Percentiles rank a stretch among this genome's conserved stretches.
Conservation (phyloP, 2,888 invertebrate genomes). For the Perithous albicinctus region DNA sequence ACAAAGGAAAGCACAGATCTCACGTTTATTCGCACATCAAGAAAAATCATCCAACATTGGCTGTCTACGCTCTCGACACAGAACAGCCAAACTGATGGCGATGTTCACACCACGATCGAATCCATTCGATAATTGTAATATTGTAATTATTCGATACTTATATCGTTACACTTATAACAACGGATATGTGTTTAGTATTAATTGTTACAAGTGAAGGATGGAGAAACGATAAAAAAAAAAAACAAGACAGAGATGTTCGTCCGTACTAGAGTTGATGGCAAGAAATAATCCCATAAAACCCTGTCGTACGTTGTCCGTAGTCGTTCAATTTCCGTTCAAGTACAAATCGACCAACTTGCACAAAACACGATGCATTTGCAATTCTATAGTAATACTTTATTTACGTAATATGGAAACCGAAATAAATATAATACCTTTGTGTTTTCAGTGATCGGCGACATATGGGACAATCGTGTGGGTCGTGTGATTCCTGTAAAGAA, state of each 20-base stretch:
- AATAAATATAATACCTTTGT: slow-evolving; percentile 13
- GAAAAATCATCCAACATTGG: slow-evolving; percentile 71
- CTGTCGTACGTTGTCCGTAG: neutral
- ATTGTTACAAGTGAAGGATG: neutral
- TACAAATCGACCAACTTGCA: neutral
- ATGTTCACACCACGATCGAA: neutral
- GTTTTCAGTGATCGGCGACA: slow-evolving; percentile 52
- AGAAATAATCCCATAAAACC: neutral
- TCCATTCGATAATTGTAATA: neutral
- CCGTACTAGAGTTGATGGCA: neutral
- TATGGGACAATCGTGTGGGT: slow-evolving; percentile 30
- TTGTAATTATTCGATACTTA: neutral
- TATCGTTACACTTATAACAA: neutral
- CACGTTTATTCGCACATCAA: slow-evolving; percentile 79
- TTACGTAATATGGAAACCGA: neutral
- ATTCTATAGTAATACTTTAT: neutral
- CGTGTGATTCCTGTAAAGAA: slow-evolving; percentile 30
- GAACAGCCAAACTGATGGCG: slow-evolving; percentile 60
- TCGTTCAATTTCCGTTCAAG: neutral
- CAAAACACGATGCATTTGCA: neutral
- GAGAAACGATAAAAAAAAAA: slow-evolving; percentile 4
- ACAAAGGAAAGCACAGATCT: slow-evolving; percentile 75
- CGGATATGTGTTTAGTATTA: neutral
- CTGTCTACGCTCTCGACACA: slow-evolving; percentile 76
- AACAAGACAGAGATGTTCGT: neutral